phyloP scores from a whole-genome alignment of 2,888 invertebrate genomes.

The Caenorhabditis becei region DNA sequence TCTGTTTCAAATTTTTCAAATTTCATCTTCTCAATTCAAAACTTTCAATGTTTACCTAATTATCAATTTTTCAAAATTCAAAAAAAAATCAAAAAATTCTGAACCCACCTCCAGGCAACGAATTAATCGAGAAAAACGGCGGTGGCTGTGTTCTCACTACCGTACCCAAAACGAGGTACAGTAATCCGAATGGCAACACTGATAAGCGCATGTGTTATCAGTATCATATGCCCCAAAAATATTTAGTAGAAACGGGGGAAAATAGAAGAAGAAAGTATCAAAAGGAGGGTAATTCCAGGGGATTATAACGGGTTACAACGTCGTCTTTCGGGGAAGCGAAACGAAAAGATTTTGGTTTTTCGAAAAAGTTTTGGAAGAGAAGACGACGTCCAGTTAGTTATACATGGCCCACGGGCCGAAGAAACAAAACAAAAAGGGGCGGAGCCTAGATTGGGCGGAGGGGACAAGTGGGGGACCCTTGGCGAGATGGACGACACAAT shows the following conservation, averaged over 20 bases:
- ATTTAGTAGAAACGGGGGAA: background rate
- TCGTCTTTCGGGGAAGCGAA: background rate
- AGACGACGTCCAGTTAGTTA: slow-evolving; percentile 36
- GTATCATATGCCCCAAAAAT: background rate
- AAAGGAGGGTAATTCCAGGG: slow-evolving; percentile 33
- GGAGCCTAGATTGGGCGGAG: slow-evolving; percentile 23
- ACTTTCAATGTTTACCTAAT: too few relatives aligned
- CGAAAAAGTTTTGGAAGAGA: slow-evolving; percentile 15
- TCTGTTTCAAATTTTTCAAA: too few relatives aligned
- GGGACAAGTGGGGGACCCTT: slow-evolving; percentile 15
- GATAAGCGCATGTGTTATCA: slow-evolving; percentile 21
- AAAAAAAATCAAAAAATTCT: background rate
- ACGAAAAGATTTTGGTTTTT: too few relatives aligned
- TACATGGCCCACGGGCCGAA: slow-evolving; percentile 21
- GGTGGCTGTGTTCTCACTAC: slow-evolving; percentile 28
- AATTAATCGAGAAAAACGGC: slow-evolving; percentile 51
- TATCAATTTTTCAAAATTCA: background rate
- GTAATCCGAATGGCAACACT: slow-evolving; percentile 13
- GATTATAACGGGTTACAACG: slow-evolving; percentile 24
- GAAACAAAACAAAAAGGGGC: slow-evolving; percentile 34
- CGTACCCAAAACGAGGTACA: slow-evolving; percentile 22
- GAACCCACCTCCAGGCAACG: slow-evolving; percentile 59
- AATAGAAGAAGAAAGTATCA: slow-evolving; percentile 7
- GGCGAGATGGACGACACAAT: background rate
- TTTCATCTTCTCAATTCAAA: background rate